Percentiles rank a stretch among this genome's conserved stretches.
phyloP scores from a whole-genome alignment of 2,797 vertebrate species.

The Myotis planiceps region DNA sequence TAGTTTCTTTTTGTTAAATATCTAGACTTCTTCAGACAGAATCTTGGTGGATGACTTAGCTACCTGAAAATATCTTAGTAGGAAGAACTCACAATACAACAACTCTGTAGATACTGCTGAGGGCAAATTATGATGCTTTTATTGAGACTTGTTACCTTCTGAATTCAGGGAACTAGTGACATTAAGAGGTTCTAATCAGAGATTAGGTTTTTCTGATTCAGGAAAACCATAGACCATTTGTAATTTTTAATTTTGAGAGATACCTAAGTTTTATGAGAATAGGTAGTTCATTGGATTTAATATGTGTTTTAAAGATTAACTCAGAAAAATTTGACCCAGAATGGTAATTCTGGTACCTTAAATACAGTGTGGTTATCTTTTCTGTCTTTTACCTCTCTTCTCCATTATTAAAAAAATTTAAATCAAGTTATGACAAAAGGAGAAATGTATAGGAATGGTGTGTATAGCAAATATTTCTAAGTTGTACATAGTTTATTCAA shows the following conservation, averaged over 20 bases:
- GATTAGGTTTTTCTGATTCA: conserved; percentile 47
- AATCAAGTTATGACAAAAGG: conserved; percentile 45
- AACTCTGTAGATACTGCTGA: neutral
- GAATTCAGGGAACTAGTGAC: conserved; percentile 21
- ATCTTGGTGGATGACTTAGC: conserved; percentile 59
- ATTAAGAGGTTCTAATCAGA: conserved; percentile 45
- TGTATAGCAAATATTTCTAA: conserved; percentile 48
- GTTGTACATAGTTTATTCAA: conserved; percentile 51
- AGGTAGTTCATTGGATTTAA: conserved; percentile 48
- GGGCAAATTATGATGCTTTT: conserved; percentile 20
- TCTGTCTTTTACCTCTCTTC: conserved; percentile 42
- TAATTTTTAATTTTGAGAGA: conserved; percentile 57
- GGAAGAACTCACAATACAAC: conserved; percentile 57
- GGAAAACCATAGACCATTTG: conserved; percentile 25
- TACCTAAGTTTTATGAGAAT: conserved; percentile 13
- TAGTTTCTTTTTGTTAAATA: conserved; percentile 80
- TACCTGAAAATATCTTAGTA: conserved; percentile 49
- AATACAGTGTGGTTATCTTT: neutral
- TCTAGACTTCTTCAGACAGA: conserved; percentile 68
- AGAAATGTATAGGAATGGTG: neutral
- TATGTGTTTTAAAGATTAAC: conserved; percentile 25
- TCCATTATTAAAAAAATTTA: conserved; percentile 38
- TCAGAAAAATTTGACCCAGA: neutral
- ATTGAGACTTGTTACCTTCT: conserved; percentile 18
- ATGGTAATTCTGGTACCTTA: conserved; percentile 23